Evolutionary conservation across 2,113 vertebrate species (phyloP), one percentile per base, ranked within the genome.

Genomic region (Tachysurus fulvidraco): DNA sequence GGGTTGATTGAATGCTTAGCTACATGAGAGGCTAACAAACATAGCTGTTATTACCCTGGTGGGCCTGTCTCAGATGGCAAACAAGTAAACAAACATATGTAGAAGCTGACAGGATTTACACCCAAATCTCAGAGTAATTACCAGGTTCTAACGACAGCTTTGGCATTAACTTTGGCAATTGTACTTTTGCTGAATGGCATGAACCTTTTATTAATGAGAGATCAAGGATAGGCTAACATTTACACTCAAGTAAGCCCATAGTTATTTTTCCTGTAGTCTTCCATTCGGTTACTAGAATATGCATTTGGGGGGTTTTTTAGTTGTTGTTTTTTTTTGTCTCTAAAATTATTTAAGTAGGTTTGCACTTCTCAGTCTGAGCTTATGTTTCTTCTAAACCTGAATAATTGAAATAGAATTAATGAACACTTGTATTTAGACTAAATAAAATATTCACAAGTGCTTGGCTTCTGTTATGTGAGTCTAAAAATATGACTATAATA

Each of bases 1-100:
- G 85, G 78, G 81, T 84, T 85, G 86, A 89, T 88, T 85, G 88
- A 89, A 81, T 85, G 65, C 55, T 25, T 16, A n/a, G 71, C 87
- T 83, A 76, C 83, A 85, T 83, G 74, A 88, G 44, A 88, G 84
- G 83, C 81, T 85, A 86, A 73, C 80, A 81, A 78, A 81, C 86
- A 84, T 89, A 84, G 67, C 83, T 83, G 50, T 89, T 86, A 89
- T 89, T 88, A 85, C 84, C 64, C 54, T 55, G 62, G 54, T 74
- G 44, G 21, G 59, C 44, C 5, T 64, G 84, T 81, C 76, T 60
- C 85, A 81, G 77, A 65, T 86, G 84, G 74, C 83, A 67, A 19
- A 54, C 44, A 76, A 69, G 86, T 86, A 82, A 86, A 88, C 84
- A 76, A 59, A 52, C 67, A 65, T 25, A 19, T 88, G 86, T 83